Base-by-base conservation (phyloP, 2,797 vertebrate species). In the Tangara arthus region DNA sequence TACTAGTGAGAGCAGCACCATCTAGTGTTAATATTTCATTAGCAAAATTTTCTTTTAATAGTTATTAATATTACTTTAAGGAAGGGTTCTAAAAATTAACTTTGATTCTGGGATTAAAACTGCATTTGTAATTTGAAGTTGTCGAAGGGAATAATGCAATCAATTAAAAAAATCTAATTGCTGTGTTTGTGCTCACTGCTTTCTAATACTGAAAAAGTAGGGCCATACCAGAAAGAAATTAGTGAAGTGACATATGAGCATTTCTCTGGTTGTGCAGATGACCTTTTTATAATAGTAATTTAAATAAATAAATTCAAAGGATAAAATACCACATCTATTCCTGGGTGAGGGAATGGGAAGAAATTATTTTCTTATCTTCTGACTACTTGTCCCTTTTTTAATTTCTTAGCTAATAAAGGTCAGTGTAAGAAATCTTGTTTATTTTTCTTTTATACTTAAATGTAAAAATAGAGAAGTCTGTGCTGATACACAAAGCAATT, bases 11-110 rank as follows among this genome's bases (percentile, higher is more conserved):
- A 65, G 76, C 80, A 96, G 96, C 96, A 96, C 98, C 98, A 97
- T 92, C 98, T 98, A 98, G 97, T 96, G 98, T 96, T 92, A 32
- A 83, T 93, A 95, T 84, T 92, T 82, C 56, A 82, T 78, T 80
- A 70, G 44, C 22, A 82, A 64, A 56, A 37, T 55, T 52, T 50
- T 8, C 15, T 86, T 89, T 69, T 89, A 44, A 77, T 76, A 76
- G 37, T 76, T 86, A 80, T 50, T 78, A 65, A 72, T 91, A n/a
- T 39, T 84, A 78, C 23, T 87, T 77, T 34, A 52, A 78, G 47
- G 32, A n/a, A 50, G 8, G 22, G 9, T 47, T 72, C 76, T 75
- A 28, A 3, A 72, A 82, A 78, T 34, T 53, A 70, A 30, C 28
- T 79, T 80, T 41, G 26, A 57, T 76, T 84, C 23, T 70, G n/a